Evolutionary conservation across 2,888 invertebrate species (phyloP).

Genomic region (Ptilodon capucinus): DNA sequence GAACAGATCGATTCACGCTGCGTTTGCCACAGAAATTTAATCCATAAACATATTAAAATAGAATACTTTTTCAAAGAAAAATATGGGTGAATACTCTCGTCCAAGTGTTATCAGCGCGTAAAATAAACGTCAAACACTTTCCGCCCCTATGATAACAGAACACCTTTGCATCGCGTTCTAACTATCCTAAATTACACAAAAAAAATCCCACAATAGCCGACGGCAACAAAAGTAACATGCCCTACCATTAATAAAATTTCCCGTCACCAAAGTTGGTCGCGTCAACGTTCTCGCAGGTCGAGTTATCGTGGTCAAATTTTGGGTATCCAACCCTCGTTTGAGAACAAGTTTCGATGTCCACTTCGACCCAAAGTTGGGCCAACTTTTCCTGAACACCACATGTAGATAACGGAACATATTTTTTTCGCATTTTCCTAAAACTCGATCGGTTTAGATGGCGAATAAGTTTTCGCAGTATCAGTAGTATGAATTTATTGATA

Average conservation of each 20-base stretch:
- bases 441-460: not conserved
- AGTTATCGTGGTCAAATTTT: not conserved
- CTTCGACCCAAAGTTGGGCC: not conserved
- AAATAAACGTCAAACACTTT: no score
- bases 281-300: not conserved
- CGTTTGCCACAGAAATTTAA: no score
- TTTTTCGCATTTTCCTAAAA: slow-evolving; percentile 1
- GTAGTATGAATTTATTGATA: not conserved
- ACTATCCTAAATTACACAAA: not conserved
- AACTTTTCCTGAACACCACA: not conserved
- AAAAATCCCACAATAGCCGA: not conserved
- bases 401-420: slow-evolving; percentile 1
- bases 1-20: no score
- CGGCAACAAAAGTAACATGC: not conserved
- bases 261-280: no score
- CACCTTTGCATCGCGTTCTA: not conserved
- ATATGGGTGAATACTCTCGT: no score
- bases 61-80: no score
- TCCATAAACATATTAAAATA: no score
- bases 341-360: not conserved
- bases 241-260: not conserved
- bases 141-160: not conserved
- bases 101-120: no score
- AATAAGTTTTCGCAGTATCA: not conserved
- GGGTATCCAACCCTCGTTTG: not conserved